Evolutionary conservation across 2,888 invertebrate species (phyloP).

Genomic region (Thyatira batis): DNA sequence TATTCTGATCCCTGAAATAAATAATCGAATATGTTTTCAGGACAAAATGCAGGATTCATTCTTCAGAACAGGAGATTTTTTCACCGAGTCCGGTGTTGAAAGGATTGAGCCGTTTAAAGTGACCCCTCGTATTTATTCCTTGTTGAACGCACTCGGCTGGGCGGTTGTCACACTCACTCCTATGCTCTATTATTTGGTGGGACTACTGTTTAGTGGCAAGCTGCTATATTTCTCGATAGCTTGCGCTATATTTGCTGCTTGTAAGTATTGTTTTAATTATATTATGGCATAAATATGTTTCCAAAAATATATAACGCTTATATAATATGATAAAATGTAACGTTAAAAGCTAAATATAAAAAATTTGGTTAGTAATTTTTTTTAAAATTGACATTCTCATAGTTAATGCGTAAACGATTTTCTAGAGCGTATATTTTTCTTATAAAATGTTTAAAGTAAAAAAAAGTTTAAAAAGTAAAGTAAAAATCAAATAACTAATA

Average conservation of each 20-base stretch:
- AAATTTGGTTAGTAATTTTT: too few relatives aligned
- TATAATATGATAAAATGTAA: too few relatives aligned
- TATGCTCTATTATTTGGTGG: conserved; percentile 86
- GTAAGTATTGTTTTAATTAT: conserved; percentile 83
- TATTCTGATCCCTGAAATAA: too few relatives aligned
- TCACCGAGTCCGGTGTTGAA: conserved; percentile 87
- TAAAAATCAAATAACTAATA: too few relatives aligned
- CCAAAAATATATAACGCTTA: too few relatives aligned
- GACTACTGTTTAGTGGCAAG: conserved; percentile 87
- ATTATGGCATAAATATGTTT: conserved; percentile 6
- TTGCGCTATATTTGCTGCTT: conserved; percentile 86
- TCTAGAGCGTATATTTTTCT: too few relatives aligned
- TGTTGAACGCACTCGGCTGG: conserved; percentile 89
- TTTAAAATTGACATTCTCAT: too few relatives aligned
- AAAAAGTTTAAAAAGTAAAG: too few relatives aligned
- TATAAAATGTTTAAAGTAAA: too few relatives aligned
- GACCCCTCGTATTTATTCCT: conserved; percentile 84
- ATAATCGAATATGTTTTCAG: conserved; percentile 73
- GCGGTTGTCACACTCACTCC: conserved; percentile 85
- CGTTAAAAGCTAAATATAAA: too few relatives aligned
- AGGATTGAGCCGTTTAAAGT: conserved; percentile 82
- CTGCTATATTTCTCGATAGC: conserved; percentile 86
- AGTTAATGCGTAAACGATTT: too few relatives aligned
- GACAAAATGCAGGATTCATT: conserved; percentile 89
- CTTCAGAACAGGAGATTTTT: conserved; percentile 89